These are phyloP conservation scores for Clepsis dumicolana DNA, from an alignment of 2,888 invertebrate species.

Conservation along the genomic window DNA sequence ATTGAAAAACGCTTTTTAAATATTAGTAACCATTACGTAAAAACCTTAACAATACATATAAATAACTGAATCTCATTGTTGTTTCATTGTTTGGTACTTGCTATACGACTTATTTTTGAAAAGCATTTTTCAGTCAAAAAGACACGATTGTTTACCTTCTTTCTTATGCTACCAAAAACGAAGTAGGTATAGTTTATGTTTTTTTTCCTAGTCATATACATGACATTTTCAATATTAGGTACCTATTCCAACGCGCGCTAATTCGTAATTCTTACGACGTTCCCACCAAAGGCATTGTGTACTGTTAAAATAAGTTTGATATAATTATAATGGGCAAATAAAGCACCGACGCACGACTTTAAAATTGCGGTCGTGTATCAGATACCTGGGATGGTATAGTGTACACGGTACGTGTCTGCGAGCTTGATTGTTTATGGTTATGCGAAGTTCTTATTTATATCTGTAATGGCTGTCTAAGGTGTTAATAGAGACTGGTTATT, in stretches of 20 bases:
- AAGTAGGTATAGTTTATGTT: too few species aligned
- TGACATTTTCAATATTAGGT: background rate
- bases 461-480: background rate
- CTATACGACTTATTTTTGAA: too few species aligned
- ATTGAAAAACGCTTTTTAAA: too few species aligned
- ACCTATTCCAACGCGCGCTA: background rate
- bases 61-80: too few species aligned
- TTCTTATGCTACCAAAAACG: too few species aligned
- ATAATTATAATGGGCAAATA: constrained; percentile 28
- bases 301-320: constrained; percentile 31
- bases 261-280: background rate
- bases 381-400: constrained; percentile 29
- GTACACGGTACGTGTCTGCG: constrained; percentile 22
- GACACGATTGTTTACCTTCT: too few species aligned
- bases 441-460: constrained; percentile 16
- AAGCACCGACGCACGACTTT: constrained; percentile 34
- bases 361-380: constrained; percentile 40
- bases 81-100: too few species aligned
- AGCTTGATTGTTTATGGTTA: constrained; percentile 23
- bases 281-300: constrained; percentile 13
- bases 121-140: too few species aligned
- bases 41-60: too few species aligned
- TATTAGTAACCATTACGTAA: too few species aligned
- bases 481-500: constrained; percentile 32
- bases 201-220: background rate